Percentiles rank a stretch among this genome's conserved stretches.
Evolutionary conservation across 2,888 invertebrate species (phyloP).

Genomic region (Merodon equestris): DNA sequence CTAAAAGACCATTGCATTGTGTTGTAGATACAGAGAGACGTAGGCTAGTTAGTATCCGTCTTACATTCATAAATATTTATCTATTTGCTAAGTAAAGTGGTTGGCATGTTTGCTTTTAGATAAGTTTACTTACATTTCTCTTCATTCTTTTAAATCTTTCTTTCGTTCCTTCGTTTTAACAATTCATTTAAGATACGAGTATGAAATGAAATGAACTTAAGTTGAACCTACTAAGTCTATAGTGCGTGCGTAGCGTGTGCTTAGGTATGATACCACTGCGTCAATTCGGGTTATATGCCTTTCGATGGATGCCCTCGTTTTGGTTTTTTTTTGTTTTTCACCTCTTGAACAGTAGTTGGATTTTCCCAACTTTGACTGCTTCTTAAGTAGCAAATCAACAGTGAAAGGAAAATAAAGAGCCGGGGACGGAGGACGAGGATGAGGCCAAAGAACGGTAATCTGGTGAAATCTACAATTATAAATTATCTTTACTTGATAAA

Average conservation of each 20-base stretch:
- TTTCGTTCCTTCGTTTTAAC: background rate
- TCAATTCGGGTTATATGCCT: conserved; percentile 9
- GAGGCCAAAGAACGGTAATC: conserved; percentile 39
- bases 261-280: too few species aligned
- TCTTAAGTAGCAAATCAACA: conserved; percentile 55
- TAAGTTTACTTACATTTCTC: conserved; percentile 51
- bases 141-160: background rate
- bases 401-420: too few species aligned
- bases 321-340: background rate
- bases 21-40: background rate
- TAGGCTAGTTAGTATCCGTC: conserved; percentile 45
- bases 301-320: background rate
- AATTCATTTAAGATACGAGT: conserved; percentile 22
- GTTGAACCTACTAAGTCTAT: too few species aligned
- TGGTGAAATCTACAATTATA: conserved; percentile 65
- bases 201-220: conserved; percentile 12
- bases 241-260: too few species aligned
- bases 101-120: conserved; percentile 57
- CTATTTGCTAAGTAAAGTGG: conserved; percentile 60
- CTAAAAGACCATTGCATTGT: conserved; percentile 15
- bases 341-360: conserved; percentile 13
- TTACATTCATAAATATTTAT: conserved; percentile 64
- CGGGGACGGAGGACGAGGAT: too few species aligned
- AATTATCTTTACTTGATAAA: conserved; percentile 65
- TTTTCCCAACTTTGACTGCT: conserved; percentile 32